These are phyloP conservation scores for Vireo altiloquus DNA, from an alignment of 2,113 vertebrate genomes.

Conservation along the genomic window DNA sequence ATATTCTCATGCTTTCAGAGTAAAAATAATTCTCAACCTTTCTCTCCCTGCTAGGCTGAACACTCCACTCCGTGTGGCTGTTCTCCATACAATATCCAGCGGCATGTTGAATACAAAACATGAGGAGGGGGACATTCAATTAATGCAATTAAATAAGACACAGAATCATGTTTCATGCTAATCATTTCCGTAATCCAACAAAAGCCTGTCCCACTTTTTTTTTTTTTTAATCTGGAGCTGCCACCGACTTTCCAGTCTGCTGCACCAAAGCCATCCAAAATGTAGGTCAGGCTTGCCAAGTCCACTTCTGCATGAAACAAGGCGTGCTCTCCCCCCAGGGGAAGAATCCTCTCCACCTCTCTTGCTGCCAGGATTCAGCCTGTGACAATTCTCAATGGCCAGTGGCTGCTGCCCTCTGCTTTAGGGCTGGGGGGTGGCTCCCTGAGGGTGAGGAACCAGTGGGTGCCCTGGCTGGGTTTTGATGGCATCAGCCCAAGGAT, in stretches of 20 bases:
- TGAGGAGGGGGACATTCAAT: not conserved
- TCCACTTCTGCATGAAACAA: not conserved
- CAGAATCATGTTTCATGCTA: not conserved
- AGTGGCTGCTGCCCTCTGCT: not conserved
- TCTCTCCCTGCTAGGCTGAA: not conserved
- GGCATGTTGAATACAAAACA: not conserved
- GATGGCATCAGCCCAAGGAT: rapidly evolving
- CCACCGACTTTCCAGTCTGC: slow-evolving; percentile 52
- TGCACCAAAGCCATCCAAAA: slow-evolving; percentile 39
- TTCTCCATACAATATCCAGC: not conserved
- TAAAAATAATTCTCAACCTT: not conserved
- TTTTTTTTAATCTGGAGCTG: not conserved
- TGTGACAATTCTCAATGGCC: rapidly evolving
- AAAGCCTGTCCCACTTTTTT: slow-evolving; percentile 44
- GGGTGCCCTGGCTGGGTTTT: not conserved
- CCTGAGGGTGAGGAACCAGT: not conserved
- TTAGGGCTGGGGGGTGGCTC: not conserved
- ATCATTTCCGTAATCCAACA: slow-evolving; percentile 36
- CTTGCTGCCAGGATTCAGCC: rapidly evolving
- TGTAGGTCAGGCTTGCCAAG: slow-evolving; percentile 59
- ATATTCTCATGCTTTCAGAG: not conserved
- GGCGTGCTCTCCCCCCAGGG: not conserved
- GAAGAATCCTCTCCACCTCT: not conserved
- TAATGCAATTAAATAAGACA: slow-evolving; percentile 13
- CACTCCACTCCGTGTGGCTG: not conserved